Evolutionary conservation across 2,113 vertebrate genomes (phyloP), one percentile per base, ranked within the genome.

Genomic region (Cairina moschata): DNA sequence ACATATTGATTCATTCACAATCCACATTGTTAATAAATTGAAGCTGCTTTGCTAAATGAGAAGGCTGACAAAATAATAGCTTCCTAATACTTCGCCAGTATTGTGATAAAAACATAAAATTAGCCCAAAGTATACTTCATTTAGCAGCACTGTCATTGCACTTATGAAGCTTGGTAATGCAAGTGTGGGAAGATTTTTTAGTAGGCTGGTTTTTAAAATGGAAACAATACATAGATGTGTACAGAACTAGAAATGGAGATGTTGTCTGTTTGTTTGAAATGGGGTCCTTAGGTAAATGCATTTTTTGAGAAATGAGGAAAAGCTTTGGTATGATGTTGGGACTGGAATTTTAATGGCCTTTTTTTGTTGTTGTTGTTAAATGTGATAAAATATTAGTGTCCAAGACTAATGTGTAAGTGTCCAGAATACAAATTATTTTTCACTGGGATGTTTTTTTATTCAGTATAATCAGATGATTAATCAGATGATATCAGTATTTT

Each of bases 11-110:
- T 99, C 97, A 98, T 98, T 98, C 97, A 96, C 98, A 98, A 98
- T 99, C 98, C 98, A 98, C 98, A 95, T 98, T 98, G 98, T 98
- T 99, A 99, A 99, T 99, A 99, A 99, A 99, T 98, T 99, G 98
- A 99, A 98, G 98, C 98, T 98, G 98, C 98, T 98, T 98, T 98
- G 98, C 98, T 98, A 98, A 98, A 97, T 98, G 97, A 98, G 98
- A 98, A 98, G 98, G 96, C 98, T 98, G 98, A 98, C 98, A 98
- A 98, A 98, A 98, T 98, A 97, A 98, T 97, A 97, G 98, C 97
- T 97, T 97, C 96, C 97, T 97, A 98, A 97, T 96, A 98, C 97
- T 97, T 97, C 94, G 44, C 86, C 77, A 89, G 97, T 98, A 96
- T 97, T 97, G 98, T 97, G 97, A 98, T 97, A 97, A 98, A 98